phyloP scores from a whole-genome alignment of 2,888 invertebrate species.

The Nebria brevicollis region DNA sequence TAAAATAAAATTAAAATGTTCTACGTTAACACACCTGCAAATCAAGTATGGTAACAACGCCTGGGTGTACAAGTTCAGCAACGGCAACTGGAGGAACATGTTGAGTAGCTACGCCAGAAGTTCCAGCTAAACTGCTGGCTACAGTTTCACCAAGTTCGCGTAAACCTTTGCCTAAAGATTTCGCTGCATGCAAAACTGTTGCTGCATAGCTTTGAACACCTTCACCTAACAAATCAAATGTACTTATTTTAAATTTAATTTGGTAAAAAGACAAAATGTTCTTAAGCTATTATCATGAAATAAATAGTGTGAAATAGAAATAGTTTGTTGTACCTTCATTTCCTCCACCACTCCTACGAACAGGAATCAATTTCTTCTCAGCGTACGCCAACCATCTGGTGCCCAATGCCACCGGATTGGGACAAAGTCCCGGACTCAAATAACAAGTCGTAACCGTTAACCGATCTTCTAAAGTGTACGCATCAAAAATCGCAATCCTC shows the following conservation, averaged over 20 bases:
- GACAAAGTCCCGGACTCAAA: conserved; percentile 82
- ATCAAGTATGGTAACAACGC: conserved; percentile 89
- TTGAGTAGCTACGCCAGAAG: conserved; percentile 55
- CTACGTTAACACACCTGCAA: conserved; percentile 68
- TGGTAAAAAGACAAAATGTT: no score
- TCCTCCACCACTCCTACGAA: conserved; percentile 83
- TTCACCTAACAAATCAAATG: conserved; percentile 71
- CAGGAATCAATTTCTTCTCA: conserved; percentile 83
- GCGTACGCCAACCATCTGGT: conserved; percentile 87
- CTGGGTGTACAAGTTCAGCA: conserved; percentile 78
- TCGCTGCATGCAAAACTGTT: conserved; percentile 93
- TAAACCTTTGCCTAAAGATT: conserved; percentile 90
- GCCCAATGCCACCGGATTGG: conserved; percentile 88
- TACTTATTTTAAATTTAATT: no score
- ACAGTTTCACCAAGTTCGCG: conserved; percentile 92
- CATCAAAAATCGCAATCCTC: conserved; percentile 91
- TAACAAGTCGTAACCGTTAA: conserved; percentile 90
- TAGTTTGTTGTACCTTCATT: conserved; percentile 69
- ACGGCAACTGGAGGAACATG: conserved; percentile 52
- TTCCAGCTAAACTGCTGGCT: conserved; percentile 87
- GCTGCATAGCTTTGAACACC: conserved; percentile 91
- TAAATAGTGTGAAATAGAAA: no score
- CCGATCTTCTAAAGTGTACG: conserved; percentile 85
- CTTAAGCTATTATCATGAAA: no score
- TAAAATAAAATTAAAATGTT: no score